A percentile compares a stretch with the other conserved stretches of the same genome.
These are phyloP conservation scores for Passer montanus DNA, from an alignment of 2,113 vertebrate genomes.

Conservation along the genomic window DNA sequence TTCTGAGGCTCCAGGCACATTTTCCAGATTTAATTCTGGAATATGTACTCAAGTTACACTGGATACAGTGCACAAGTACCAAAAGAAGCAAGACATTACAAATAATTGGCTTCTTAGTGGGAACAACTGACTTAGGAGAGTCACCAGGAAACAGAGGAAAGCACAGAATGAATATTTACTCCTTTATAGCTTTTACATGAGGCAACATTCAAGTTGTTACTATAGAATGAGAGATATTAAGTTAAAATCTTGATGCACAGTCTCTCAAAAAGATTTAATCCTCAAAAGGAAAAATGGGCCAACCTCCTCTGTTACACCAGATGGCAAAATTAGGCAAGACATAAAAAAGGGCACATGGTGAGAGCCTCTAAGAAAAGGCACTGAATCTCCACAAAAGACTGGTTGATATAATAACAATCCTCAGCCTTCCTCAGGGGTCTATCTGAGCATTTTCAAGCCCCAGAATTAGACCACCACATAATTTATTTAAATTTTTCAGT, in stretches of 20 bases:
- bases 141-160: not conserved
- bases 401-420: not conserved
- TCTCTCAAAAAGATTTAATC: not conserved
- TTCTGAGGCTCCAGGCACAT: not conserved
- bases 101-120: not conserved
- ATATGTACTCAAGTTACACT: not conserved
- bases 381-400: not conserved
- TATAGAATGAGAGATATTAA: not conserved
- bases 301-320: not conserved
- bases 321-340: not conserved
- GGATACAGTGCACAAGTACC: not conserved
- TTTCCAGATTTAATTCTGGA: not conserved
- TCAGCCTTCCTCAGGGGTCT: not conserved
- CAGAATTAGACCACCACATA: not conserved
- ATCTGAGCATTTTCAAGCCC: not conserved
- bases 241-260: not conserved
- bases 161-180: not conserved
- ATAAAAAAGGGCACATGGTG: not conserved
- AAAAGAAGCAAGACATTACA: not conserved
- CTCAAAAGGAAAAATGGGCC: not conserved
- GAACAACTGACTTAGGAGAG: not conserved
- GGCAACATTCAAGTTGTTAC: not conserved
- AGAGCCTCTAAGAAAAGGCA: not conserved
- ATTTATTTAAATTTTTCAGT: not conserved
- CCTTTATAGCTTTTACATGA: not conserved